Conservation (phyloP, 1,140 invertebrate species). For the Metopolophium dirhodum region DNA sequence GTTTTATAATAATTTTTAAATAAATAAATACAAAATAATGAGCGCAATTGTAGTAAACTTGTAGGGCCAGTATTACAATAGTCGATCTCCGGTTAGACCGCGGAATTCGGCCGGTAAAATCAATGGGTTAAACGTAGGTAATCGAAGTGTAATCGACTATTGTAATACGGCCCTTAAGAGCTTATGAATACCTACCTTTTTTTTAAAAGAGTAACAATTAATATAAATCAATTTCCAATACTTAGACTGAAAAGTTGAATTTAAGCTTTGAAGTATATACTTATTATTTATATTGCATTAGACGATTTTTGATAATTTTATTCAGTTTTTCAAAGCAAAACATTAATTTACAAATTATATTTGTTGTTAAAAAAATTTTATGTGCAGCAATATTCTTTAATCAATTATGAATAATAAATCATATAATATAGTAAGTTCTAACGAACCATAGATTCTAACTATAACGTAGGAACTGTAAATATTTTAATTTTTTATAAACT, state of each 20-base stretch:
- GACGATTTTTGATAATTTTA: neutral
- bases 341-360: neutral
- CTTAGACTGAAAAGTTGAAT: neutral
- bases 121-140: no score
- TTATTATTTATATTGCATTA: neutral
- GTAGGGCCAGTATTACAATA: no score
- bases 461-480: neutral
- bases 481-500: neutral
- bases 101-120: no score
- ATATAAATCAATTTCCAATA: neutral
- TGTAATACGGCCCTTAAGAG: no score
- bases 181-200: no score
- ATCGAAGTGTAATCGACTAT: no score
- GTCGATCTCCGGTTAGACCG: no score
- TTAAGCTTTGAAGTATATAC: neutral
- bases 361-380: neutral
- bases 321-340: neutral
- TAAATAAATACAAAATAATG: no score
- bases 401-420: neutral
- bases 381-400: neutral
- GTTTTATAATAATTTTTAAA: neutral
- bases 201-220: no score
- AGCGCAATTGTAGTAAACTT: no score
- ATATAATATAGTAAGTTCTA: neutral
- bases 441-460: neutral